Base-by-base conservation (phyloP, 2,113 vertebrate species). In the Bos indicus region DNA sequence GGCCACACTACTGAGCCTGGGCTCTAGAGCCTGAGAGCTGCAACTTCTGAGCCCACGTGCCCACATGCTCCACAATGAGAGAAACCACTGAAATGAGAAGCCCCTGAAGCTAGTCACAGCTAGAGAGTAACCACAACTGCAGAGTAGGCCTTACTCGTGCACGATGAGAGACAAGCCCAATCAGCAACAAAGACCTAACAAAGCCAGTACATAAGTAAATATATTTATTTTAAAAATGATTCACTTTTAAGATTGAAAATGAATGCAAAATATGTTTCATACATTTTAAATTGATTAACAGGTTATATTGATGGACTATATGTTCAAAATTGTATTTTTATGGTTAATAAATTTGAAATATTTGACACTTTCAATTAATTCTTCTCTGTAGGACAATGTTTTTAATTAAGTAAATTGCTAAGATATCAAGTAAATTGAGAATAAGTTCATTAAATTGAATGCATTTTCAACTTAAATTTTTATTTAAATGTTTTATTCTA, bases 71-170 rank as follows among this genome's bases (percentile, higher is more conserved):
- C 71, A 43, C 40, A 77, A 1, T 13, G 25, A 43, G 40, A 43
- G 40, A 43, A 77, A 2, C 12, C 71, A 43, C 1, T 15, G 71
- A 7, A 43, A 77, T 77, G 23, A 43, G 40, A 77, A 77, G 6
- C 40, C 23, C 36, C 67, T 13, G 67, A 40, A 40, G 71, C 23
- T 43, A 40, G n/a, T 43, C 71, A 25, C 23, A 77, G 71, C 23
- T 77, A 14, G 23, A 77, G 40, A 43, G 71, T 4, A 26, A 8
- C 23, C 40, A 15, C 71, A 43, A 7, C 40, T 77, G 40, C 6
- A 77, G 36, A 6, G 10, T 1, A 25, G 36, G 19, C 67, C n/a
- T 1, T 0, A 40, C 19, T 74, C 5, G 5, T 25, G 36, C 0
- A 2, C 0, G 1, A 23, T 23, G n/a, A 40, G 19, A 74, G 36